phyloP scores from a whole-genome alignment of 1,140 invertebrate genomes.

The Grapholita molesta region DNA sequence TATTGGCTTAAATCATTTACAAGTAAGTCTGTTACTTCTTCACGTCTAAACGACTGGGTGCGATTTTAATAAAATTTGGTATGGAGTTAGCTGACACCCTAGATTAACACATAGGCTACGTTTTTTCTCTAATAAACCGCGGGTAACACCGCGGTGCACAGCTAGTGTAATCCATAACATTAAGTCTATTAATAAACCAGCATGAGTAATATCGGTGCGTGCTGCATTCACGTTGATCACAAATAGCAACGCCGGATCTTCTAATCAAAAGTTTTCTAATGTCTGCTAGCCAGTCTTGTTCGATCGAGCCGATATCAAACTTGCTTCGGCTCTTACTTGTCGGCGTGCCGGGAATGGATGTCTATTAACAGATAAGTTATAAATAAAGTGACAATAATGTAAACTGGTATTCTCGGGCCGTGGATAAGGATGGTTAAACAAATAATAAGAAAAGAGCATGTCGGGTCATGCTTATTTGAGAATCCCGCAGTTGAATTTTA shows the following conservation, averaged over 20 bases:
- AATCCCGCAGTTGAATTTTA: too few species aligned
- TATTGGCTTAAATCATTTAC: too few species aligned
- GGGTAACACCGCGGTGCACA: too few species aligned
- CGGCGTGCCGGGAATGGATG: not conserved
- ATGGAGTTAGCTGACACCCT: too few species aligned
- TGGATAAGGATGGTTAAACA: not conserved
- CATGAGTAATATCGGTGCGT: not conserved
- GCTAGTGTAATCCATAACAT: too few species aligned
- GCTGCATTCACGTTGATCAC: not conserved
- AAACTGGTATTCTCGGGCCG: not conserved
- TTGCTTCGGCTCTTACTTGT: not conserved
- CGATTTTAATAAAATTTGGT: too few species aligned
- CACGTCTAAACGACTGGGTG: too few species aligned
- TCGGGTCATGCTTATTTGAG: too few species aligned
- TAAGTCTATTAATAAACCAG: not conserved
- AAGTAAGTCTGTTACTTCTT: too few species aligned
- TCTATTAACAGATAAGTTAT: constrained; percentile 1
- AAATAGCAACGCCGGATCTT: not conserved
- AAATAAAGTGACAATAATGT: not conserved
- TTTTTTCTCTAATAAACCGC: too few species aligned
- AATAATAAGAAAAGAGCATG: too few species aligned
- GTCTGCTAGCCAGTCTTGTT: not conserved
- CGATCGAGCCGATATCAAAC: not conserved
- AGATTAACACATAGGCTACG: too few species aligned
- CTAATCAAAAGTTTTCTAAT: constrained; percentile 13